phyloP scores from a whole-genome alignment of 1,140 invertebrate genomes.

The Anastatus disparis region DNA sequence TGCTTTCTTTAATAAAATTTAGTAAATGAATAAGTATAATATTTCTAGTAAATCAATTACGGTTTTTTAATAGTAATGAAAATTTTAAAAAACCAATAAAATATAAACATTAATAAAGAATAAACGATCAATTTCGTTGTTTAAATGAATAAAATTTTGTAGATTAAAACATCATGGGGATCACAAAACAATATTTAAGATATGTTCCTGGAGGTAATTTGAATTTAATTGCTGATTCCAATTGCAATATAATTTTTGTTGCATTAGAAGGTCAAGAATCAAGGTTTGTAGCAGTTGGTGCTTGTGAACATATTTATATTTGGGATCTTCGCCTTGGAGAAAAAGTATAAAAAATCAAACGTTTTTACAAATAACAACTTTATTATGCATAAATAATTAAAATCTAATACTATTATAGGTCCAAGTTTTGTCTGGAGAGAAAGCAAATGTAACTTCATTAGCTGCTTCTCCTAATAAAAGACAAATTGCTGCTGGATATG shows the following conservation, averaged over 20 bases:
- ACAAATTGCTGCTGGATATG: slow-evolving; percentile 90
- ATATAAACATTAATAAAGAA: too few species aligned
- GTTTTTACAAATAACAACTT: slow-evolving; percentile 40
- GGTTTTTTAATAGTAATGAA: too few species aligned
- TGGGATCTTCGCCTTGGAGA: slow-evolving; percentile 93
- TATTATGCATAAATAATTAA: slow-evolving; percentile 11
- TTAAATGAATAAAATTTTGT: background rate
- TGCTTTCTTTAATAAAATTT: too few species aligned
- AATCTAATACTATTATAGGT: slow-evolving; percentile 61
- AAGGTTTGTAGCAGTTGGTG: slow-evolving; percentile 86
- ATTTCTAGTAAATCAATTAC: too few species aligned
- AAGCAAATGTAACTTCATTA: slow-evolving; percentile 79
- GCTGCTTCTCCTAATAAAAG: slow-evolving; percentile 77
- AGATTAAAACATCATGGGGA: slow-evolving; percentile 76
- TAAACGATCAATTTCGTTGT: too few species aligned
- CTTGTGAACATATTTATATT: slow-evolving; percentile 91
- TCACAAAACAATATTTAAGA: slow-evolving; percentile 96
- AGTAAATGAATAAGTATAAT: too few species aligned
- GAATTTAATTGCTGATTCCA: slow-evolving; percentile 85
- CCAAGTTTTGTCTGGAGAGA: slow-evolving; percentile 81
- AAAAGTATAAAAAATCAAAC: slow-evolving; percentile 72
- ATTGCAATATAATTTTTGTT: slow-evolving; percentile 84
- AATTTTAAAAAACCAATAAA: too few species aligned
- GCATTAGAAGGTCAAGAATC: slow-evolving; percentile 79
- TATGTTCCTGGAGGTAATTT: slow-evolving; percentile 84